Conservation (phyloP, 1,140 invertebrate genomes). For the Neodiprion pinetum region DNA sequence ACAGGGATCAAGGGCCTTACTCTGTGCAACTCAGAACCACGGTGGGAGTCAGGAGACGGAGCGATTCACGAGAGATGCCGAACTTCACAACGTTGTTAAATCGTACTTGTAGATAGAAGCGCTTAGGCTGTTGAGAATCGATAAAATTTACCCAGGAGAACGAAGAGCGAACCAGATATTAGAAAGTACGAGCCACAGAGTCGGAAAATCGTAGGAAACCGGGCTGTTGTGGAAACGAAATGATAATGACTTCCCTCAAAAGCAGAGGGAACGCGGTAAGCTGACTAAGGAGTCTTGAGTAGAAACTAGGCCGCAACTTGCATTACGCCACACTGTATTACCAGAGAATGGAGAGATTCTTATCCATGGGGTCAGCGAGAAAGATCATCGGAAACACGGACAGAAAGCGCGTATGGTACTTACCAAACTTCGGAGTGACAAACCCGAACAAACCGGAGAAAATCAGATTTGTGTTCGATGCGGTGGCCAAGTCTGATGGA, state of each 20-base stretch:
- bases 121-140: background rate
- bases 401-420: constrained; percentile 27
- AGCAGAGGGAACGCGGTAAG: too few species aligned
- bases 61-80: background rate
- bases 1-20: background rate
- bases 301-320: constrained; percentile 9
- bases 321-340: background rate
- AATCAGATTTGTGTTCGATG: constrained; percentile 41
- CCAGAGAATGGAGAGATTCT: background rate
- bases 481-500: constrained; percentile 31
- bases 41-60: background rate
- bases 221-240: constrained; percentile 22
- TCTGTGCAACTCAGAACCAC: background rate
- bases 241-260: too few species aligned
- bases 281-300: too few species aligned
- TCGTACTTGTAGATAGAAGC: constrained; percentile 20
- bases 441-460: constrained; percentile 39
- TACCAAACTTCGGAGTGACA: constrained; percentile 41
- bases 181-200: constrained; percentile 1
- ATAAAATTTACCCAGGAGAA: background rate
- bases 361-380: background rate
- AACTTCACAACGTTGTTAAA: constrained; percentile 12
- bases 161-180: constrained; percentile 18
- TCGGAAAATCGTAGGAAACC: constrained; percentile 14
- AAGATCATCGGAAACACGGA: background rate